These are phyloP conservation scores for Anguilla marmorata DNA, from an alignment of 2,797 vertebrate species.

Conservation along the genomic window DNA sequence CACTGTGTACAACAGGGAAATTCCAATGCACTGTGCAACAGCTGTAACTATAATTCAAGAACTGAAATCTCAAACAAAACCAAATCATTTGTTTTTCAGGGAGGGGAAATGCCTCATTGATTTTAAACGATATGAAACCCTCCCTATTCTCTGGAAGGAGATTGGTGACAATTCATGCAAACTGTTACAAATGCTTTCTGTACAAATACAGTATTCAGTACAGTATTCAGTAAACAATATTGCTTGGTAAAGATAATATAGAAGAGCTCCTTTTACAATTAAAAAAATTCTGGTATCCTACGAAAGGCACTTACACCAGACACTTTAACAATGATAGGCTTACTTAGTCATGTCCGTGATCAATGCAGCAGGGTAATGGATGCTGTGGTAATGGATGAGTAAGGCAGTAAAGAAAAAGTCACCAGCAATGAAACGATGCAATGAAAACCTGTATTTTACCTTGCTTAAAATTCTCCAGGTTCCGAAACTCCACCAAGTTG, in stretches of 20 bases:
- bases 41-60: neutral
- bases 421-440: neutral
- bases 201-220: neutral
- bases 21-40: neutral
- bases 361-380: neutral
- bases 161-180: neutral
- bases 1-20: neutral
- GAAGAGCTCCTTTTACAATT: neutral
- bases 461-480: constrained; percentile 97
- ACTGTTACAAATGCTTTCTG: neutral
- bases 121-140: neutral
- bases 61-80: neutral
- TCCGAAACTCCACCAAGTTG: constrained; percentile 94
- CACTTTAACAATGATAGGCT: neutral
- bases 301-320: neutral
- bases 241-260: neutral
- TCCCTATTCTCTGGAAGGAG: neutral
- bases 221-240: too few species aligned
- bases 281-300: neutral
- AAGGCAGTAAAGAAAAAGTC: neutral
- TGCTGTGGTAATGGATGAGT: neutral
- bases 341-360: neutral
- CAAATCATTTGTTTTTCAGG: neutral
- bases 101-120: neutral
- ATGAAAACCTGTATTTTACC: constrained; percentile 64